Evolutionary conservation across 2,113 vertebrate species (phyloP).

Genomic region (Bubalus kerabau): DNA sequence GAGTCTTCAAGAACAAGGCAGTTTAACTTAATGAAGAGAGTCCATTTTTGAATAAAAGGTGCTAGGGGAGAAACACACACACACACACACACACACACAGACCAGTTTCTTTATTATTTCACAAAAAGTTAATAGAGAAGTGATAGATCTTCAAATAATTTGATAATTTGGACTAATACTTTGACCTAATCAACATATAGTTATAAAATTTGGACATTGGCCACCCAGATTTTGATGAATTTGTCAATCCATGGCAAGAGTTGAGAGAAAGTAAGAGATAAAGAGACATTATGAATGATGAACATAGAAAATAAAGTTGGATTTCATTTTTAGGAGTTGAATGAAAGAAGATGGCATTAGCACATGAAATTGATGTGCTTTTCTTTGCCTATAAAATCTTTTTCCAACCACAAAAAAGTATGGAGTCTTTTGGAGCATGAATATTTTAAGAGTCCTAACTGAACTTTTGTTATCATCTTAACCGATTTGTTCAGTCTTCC

Average conservation of each 20-base stretch:
- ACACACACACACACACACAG: background rate
- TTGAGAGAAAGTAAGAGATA: background rate
- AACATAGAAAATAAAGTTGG: background rate
- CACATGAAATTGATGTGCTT: background rate
- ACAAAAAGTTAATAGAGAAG: background rate
- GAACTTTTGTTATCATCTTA: background rate
- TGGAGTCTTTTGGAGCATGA: background rate
- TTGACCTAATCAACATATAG: background rate
- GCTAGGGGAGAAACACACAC: background rate
- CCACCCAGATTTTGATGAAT: background rate
- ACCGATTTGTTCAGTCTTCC: background rate
- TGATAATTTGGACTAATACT: background rate
- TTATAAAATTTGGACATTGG: background rate
- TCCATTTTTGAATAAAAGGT: background rate
- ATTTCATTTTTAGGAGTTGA: background rate
- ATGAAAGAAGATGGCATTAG: background rate
- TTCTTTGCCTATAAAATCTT: background rate
- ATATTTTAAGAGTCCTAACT: background rate
- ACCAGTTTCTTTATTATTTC: background rate
- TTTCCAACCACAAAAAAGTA: background rate
- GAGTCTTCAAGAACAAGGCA: background rate
- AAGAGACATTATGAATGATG: background rate
- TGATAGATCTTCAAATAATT: background rate
- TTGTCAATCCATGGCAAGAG: background rate
- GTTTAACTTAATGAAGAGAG: background rate